phyloP scores from a whole-genome alignment of 2,797 vertebrate species.

The Crocodylus rhombifer region DNA sequence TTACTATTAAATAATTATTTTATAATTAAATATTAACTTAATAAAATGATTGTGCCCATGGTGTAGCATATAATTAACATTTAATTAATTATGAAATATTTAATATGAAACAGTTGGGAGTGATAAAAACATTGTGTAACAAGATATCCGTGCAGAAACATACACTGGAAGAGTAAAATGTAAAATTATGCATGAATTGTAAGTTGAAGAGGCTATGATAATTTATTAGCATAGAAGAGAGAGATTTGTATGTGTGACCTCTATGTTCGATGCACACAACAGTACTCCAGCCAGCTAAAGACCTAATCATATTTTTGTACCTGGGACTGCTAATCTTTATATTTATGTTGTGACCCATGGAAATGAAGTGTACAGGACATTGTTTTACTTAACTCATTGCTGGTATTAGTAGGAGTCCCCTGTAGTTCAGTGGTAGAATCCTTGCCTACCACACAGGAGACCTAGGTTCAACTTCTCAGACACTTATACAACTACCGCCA shows the following conservation, averaged over 20 bases:
- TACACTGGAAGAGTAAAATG: neutral
- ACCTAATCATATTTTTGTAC: neutral
- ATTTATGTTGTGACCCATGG: neutral
- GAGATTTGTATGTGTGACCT: neutral
- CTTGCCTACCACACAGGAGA: too few relatives aligned
- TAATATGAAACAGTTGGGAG: slow-evolving; percentile 43
- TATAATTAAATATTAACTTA: slow-evolving; percentile 72
- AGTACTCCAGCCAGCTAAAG: neutral
- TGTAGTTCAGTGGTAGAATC: too few relatives aligned
- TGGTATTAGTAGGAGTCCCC: too few relatives aligned
- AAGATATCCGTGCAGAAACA: neutral
- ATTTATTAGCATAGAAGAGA: slow-evolving; percentile 12
- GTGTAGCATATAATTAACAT: slow-evolving; percentile 64
- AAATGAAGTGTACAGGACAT: neutral
- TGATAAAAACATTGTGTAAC: slow-evolving; percentile 33
- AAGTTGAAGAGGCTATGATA: neutral
- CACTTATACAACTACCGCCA: too few relatives aligned
- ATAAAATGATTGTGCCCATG: slow-evolving; percentile 51
- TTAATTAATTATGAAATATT: slow-evolving; percentile 63
- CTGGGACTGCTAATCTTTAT: neutral
- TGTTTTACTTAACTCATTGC: neutral
- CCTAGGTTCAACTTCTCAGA: too few relatives aligned
- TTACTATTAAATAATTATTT: slow-evolving; percentile 66
- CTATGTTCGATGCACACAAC: neutral
- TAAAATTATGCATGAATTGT: neutral